Percentiles rank a stretch among this genome's conserved stretches.
Conservation (phyloP, 2,888 invertebrate genomes). For the Phyllotreta cruciferae region DNA sequence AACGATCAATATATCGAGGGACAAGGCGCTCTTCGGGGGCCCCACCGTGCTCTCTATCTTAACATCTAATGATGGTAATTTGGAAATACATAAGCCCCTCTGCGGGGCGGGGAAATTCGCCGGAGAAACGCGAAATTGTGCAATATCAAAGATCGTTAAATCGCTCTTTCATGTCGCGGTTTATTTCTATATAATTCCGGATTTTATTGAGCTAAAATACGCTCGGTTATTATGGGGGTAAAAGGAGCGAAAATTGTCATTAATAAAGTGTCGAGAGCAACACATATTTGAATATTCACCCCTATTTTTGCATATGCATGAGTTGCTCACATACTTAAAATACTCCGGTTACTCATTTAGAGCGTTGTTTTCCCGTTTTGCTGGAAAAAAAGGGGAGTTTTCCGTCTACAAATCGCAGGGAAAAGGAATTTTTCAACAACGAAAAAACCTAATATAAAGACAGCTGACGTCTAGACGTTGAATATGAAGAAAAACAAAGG, state of each 20-base stretch:
- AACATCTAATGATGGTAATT: neutral
- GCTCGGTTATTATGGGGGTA: neutral
- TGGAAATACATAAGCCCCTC: too few relatives aligned
- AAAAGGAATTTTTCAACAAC: neutral
- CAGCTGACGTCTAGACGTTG: slow-evolving; percentile 6
- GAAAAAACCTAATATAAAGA: neutral
- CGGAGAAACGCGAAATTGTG: too few relatives aligned
- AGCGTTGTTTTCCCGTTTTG: neutral
- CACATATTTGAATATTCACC: slow-evolving; percentile 7
- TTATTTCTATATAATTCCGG: too few relatives aligned
- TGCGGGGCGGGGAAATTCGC: too few relatives aligned
- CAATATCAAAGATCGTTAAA: too few relatives aligned
- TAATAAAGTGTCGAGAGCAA: slow-evolving; percentile 7
- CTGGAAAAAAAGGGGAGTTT: neutral
- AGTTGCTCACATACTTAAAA: slow-evolving; percentile 8
- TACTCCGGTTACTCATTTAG: slow-evolving; percentile 13
- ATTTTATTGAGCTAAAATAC: too few relatives aligned
- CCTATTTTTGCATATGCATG: slow-evolving; percentile 10
- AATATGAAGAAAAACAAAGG: slow-evolving; percentile 1
- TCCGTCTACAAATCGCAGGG: neutral
- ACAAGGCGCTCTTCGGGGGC: neutral
- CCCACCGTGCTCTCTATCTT: neutral
- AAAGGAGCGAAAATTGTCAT: neutral
- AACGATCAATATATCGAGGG: slow-evolving; percentile 2
- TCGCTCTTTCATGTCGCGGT: too few relatives aligned